Percentiles rank a stretch among this genome's conserved stretches.
phyloP scores from a whole-genome alignment of 2,888 invertebrate genomes.

The Zhuqinia jingwanae region DNA sequence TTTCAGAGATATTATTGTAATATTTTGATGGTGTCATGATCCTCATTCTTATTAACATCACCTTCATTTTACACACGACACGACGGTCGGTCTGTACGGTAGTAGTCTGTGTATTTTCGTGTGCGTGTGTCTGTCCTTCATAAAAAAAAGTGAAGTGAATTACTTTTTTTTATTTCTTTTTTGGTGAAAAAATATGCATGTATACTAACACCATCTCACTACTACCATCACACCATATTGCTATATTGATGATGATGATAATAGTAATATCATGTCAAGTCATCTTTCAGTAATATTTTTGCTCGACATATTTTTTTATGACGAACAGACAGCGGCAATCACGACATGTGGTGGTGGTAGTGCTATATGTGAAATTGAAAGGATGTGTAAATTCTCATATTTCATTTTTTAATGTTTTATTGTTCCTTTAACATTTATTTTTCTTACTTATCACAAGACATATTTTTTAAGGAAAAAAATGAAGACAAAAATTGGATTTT shows the following conservation, averaged over 20 bases:
- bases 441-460: too few species aligned
- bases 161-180: constrained; percentile 34
- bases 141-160: constrained; percentile 8
- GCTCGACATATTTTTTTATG: constrained; percentile 30
- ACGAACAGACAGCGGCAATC: constrained; percentile 11
- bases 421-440: constrained; percentile 48
- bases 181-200: constrained; percentile 5
- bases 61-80: constrained; percentile 26
- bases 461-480: too few species aligned
- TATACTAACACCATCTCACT: neutral
- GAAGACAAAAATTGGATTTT: constrained; percentile 19
- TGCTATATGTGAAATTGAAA: constrained; percentile 42
- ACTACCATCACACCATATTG: neutral
- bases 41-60: too few species aligned
- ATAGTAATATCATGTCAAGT: neutral
- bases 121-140: constrained; percentile 22
- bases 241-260: neutral
- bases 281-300: neutral
- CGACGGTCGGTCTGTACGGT: too few species aligned
- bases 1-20: neutral
- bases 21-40: constrained; percentile 15
- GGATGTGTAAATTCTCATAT: constrained; percentile 21
- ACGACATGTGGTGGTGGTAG: neutral
- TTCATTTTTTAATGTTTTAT: constrained; percentile 58
- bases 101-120: too few species aligned